These are phyloP conservation scores for Dorcus parallelipipedus DNA, from an alignment of 2,888 invertebrate genomes.

Conservation along the genomic window DNA sequence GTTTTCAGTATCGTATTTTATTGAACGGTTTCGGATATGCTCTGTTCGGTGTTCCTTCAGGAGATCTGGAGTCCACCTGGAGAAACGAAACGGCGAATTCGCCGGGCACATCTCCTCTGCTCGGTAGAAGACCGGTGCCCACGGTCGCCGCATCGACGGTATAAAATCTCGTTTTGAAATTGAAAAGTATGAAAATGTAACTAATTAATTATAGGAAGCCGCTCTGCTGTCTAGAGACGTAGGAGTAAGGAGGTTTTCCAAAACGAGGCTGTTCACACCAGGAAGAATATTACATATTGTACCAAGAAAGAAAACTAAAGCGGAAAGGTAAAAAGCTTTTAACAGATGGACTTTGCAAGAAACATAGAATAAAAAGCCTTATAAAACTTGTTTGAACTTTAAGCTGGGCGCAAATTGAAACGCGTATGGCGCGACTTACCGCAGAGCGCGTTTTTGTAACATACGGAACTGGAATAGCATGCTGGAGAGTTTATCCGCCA, in stretches of 20 bases:
- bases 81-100: conserved; percentile 57
- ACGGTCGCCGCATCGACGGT: conserved; percentile 61
- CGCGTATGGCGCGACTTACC: no score
- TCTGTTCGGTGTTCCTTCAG: conserved; percentile 71
- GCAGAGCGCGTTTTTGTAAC: no score
- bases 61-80: conserved; percentile 72
- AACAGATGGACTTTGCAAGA: no score
- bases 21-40: conserved; percentile 80
- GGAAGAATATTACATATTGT: conserved; percentile 79
- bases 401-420: no score
- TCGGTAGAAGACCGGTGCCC: conserved; percentile 51
- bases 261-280: conserved; percentile 70
- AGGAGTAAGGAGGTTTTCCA: conserved; percentile 64
- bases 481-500: no score
- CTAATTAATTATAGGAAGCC: conserved; percentile 53
- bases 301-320: conserved; percentile 65
- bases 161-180: conserved; percentile 27
- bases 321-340: conserved; percentile 53
- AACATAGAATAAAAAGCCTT: no score
- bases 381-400: no score
- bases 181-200: conserved; percentile 3
- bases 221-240: conserved; percentile 65
- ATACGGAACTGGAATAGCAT: no score
- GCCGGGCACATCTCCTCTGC: conserved; percentile 51
- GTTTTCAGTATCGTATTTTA: conserved; percentile 74